Evolutionary conservation across 2,113 vertebrate genomes (phyloP), one percentile per base, ranked within the genome.

Genomic region (Tetrao urogallus): DNA sequence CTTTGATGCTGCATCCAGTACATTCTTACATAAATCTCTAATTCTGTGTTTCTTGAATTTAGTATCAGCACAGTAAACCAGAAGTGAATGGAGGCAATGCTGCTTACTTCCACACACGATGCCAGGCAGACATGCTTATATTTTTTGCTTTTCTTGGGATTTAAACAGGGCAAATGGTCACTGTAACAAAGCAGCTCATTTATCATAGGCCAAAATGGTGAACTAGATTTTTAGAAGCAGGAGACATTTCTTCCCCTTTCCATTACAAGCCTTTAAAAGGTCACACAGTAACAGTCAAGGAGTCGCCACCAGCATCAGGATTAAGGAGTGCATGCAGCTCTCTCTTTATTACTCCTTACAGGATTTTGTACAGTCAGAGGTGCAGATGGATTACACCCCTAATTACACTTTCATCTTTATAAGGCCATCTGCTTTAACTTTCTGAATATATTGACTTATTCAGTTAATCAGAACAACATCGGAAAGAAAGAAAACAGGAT

Each of bases 1-100:
- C 82, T 94, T 95, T 92, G 95, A 95, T 91, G 89, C 50, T 80
- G 64, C 28, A 16, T 91, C 89, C 85, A 95, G 5, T 43, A 71
- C 87, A 88, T 94, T 91, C 72, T 90, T 66, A 63, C 14, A 28
- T 17, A 2, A 48, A 72, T 64, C 58, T 85, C 57, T 38, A 21
- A 34, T 36, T 30, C 57, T 5, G 25, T 2, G 3, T 86, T 89
- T 70, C 74, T 74, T 67, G 72, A 83, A 10, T 88, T 74, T 24
- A 60, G 43, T 19, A 13, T 45, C 0, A 0, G 30, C 66, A 47
- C 43, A 24, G 45, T 1, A 75, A 83, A 82, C 54, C 84, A 74
- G 85, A 81, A 78, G 60, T 70, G 74, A 75, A 25, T 0, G 5
- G 67, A 73, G 54, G 34, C 64, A 66, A 54, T 15, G 75, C 12